Percentiles rank a stretch among this genome's conserved stretches.
Evolutionary conservation across 2,797 vertebrate species (phyloP).

Genomic region (Parotocinclus haroldoi): DNA sequence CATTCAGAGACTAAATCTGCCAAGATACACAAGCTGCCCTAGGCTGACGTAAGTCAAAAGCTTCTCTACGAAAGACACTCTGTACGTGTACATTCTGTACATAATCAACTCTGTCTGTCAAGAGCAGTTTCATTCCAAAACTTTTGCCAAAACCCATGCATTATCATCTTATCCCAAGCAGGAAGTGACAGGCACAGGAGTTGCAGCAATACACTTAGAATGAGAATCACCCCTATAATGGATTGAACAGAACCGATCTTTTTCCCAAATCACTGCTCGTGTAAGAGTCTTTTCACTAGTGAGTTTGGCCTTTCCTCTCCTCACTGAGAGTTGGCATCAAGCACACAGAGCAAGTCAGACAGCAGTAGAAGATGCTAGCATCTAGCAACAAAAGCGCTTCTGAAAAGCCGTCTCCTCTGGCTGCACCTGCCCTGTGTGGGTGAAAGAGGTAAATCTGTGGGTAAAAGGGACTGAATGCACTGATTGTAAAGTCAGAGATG

Average conservation of each 20-base stretch:
- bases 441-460: constrained; percentile 48
- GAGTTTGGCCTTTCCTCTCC: constrained; percentile 40
- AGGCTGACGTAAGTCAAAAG: constrained; percentile 27
- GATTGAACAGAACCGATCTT: constrained; percentile 33
- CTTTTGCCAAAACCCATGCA: constrained; percentile 37
- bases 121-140: constrained; percentile 31
- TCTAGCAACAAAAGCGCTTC: constrained; percentile 48
- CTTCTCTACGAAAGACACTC: constrained; percentile 10
- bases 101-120: constrained; percentile 41
- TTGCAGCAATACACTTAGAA: constrained; percentile 28
- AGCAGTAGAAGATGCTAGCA: constrained; percentile 57
- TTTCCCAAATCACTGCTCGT: constrained; percentile 22
- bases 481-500: constrained; percentile 43
- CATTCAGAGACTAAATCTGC: constrained; percentile 5
- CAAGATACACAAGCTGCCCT: constrained; percentile 23
- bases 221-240: constrained; percentile 29
- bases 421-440: constrained; percentile 49
- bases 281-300: constrained; percentile 45
- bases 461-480: constrained; percentile 52
- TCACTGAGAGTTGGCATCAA: constrained; percentile 44
- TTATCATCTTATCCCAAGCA: constrained; percentile 35
- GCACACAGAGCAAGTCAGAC: constrained; percentile 28
- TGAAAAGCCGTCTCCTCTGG: constrained; percentile 56
- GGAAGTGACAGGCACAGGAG: constrained; percentile 35
- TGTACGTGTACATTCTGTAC: neutral